Percentiles rank a stretch among this genome's conserved stretches.
phyloP scores from a whole-genome alignment of 2,797 vertebrate species.

The Bovichtus diacanthus region DNA sequence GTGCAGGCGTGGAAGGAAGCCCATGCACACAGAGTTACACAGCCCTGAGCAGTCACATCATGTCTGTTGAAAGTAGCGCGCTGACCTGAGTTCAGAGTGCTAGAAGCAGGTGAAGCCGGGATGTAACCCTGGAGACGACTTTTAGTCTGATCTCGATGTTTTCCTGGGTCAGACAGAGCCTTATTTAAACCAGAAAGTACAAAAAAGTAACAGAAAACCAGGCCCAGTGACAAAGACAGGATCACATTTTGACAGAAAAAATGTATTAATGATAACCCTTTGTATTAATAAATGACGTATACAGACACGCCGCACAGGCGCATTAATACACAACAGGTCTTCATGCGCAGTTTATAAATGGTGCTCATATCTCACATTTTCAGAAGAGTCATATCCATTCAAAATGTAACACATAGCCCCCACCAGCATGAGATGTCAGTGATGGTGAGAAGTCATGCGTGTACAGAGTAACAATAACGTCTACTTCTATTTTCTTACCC shows the following conservation, averaged over 20 bases:
- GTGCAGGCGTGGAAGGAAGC: conserved; percentile 2
- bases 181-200: conserved; percentile 13
- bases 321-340: background rate
- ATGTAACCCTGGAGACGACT: conserved; percentile 15
- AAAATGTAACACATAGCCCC: background rate
- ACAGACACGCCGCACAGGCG: background rate
- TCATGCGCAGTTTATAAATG: conserved; percentile 11
- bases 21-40: conserved; percentile 1
- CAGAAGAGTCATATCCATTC: conserved; percentile 27
- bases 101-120: conserved; percentile 5
- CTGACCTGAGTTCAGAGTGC: conserved; percentile 39
- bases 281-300: background rate
- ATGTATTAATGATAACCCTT: background rate
- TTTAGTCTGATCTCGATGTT: conserved; percentile 23
- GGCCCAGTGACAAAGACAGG: background rate
- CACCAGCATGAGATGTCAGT: conserved; percentile 25
- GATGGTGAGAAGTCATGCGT: conserved; percentile 30
- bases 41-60: conserved; percentile 33
- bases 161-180: background rate
- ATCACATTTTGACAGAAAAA: conserved; percentile 3
- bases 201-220: background rate
- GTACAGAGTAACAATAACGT: conserved; percentile 27
- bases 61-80: conserved; percentile 19
- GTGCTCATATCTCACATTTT: conserved; percentile 23
- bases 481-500: background rate